These are phyloP conservation scores for rat (Rattus norvegicus) DNA, from an alignment of 2,113 vertebrate species.

Conservation along the genomic window GRCr8 NC_086024.1:113115001-113115500, in stretches of 20 bases:
- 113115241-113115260: not conserved
- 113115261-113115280: not conserved
- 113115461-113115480: not conserved
- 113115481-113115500: not conserved
- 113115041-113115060: not conserved
- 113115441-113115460: not conserved
- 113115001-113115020: not conserved
- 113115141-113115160: not conserved
- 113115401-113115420: not conserved
- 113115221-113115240: not conserved
- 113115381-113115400: not conserved
- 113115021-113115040: not conserved
- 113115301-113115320: not conserved
- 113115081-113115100: not conserved
- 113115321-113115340: not conserved
- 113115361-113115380: rapidly evolving
- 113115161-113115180: not conserved
- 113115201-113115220: not conserved
- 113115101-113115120: not conserved
- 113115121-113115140: not conserved
- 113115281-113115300: not conserved
- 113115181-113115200: not conserved
- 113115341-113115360: not conserved
- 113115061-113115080: not conserved
- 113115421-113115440: not conserved